Evolutionary conservation across 2,113 vertebrate species (phyloP).

Genomic region (Machaerirhynchus nigripectus): DNA sequence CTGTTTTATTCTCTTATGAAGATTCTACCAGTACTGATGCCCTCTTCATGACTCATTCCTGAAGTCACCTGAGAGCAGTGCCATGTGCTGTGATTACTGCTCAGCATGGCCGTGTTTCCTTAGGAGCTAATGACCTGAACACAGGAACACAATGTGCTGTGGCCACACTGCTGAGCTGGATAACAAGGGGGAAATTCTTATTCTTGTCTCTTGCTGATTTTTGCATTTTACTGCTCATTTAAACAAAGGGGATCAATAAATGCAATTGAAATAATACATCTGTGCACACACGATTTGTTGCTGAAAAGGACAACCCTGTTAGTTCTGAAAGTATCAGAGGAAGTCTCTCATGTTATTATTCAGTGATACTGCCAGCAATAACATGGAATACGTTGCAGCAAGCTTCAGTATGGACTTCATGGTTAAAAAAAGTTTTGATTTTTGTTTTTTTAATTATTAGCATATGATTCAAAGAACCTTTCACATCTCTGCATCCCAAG

Average conservation of each 20-base stretch:
- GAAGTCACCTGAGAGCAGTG: slow-evolving; percentile 13
- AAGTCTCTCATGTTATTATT: background rate
- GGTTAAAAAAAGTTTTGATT: background rate
- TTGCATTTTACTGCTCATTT: background rate
- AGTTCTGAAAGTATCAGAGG: background rate
- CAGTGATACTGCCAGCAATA: background rate
- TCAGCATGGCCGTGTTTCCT: slow-evolving; percentile 5
- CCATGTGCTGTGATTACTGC: slow-evolving; percentile 13
- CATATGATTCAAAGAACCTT: background rate
- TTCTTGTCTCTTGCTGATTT: background rate
- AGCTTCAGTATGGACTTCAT: background rate
- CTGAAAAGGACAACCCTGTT: background rate
- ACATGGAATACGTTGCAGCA: background rate
- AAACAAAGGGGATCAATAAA: background rate
- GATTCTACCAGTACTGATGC: background rate
- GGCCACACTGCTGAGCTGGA: background rate
- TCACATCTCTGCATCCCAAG: background rate
- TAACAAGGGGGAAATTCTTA: background rate
- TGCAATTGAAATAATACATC: background rate
- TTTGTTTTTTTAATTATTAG: background rate
- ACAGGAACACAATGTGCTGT: background rate
- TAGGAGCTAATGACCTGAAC: background rate
- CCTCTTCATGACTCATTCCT: background rate
- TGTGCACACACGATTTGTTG: background rate
- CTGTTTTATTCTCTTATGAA: background rate